Evolutionary conservation across 1,140 invertebrate genomes (phyloP), one percentile per base, ranked within the genome.

Genomic region (Plodia interpunctella): DNA sequence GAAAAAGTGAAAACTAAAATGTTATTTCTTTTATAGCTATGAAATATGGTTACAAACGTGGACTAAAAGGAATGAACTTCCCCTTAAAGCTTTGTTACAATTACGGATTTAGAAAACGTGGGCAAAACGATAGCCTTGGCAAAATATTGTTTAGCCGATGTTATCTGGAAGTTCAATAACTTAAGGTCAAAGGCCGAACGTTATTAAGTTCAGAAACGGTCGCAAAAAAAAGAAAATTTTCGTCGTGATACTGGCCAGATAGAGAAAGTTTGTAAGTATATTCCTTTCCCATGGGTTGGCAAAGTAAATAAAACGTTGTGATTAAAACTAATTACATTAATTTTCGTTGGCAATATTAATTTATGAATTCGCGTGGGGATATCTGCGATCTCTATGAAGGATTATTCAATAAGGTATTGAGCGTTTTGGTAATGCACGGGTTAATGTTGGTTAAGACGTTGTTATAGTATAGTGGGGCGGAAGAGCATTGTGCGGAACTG

Each of bases 381-480:
- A 44, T 44, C 38, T 15, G 13, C 15, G 38, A 44, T 44, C 38
- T 44, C 38, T 44, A 44, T 44, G 38, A 44, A 44, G 38, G 38
- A 44, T 44, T 44, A 44, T 44, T 44, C 38, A 44, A 44, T 44
- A 44, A 44, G 38, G 13, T 44, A 44, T 44, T 44, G 38, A 44
- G 38, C 2, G 38, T n/a, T 15, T 44, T 44, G 13, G 38, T 44
- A 44, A 44, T 44, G 13, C 15, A 15, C 38, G 38, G 38, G 38
- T 44, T 44, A 44, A 44, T 44, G 38, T 17, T 44, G 38, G 38
- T 44, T 44, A 44, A 44, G 38, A 44, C 15, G 38, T 44, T 44
- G 38, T 44, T 44, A 3, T 17, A 2, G 10, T 44, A 44, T 44
- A 44, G 38, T 44, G 38, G n/a, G n/a, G 38, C 13, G 5, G 15